phyloP scores from a whole-genome alignment of 1,140 invertebrate genomes.

The Macrostomum lignano region DNA sequence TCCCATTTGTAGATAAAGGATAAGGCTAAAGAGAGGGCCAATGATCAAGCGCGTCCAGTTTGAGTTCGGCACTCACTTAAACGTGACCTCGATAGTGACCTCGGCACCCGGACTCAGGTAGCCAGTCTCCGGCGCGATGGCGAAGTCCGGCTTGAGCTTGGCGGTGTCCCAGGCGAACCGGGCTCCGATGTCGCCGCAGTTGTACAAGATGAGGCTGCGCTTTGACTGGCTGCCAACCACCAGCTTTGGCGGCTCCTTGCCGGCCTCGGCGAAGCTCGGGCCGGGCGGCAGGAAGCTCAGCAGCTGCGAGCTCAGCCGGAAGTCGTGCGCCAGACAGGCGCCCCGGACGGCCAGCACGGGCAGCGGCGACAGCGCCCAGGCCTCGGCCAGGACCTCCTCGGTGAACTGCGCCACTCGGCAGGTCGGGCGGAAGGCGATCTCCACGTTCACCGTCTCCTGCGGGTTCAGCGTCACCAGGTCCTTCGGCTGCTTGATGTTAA shows the following conservation, averaged over 20 bases:
- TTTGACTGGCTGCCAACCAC: too few species aligned
- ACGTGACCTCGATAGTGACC: slow-evolving; percentile 23
- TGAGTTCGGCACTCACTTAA: too few species aligned
- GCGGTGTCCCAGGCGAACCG: slow-evolving; percentile 23
- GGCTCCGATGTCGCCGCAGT: too few species aligned
- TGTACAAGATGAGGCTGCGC: too few species aligned
- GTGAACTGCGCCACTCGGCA: slow-evolving; percentile 19
- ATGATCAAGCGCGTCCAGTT: too few species aligned
- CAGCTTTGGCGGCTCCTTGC: too few species aligned
- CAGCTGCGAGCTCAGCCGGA: slow-evolving; percentile 17
- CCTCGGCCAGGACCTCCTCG: slow-evolving; percentile 15
- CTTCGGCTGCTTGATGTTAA: slow-evolving; percentile 8
- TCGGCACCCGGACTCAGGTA: slow-evolving; percentile 27
- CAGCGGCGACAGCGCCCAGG: background rate
- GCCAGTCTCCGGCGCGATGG: slow-evolving; percentile 19
- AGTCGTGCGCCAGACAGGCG: slow-evolving; percentile 23
- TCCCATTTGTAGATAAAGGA: too few species aligned
- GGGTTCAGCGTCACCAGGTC: background rate
- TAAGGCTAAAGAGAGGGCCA: too few species aligned
- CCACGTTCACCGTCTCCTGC: slow-evolving; percentile 8
- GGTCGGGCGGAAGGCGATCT: slow-evolving; percentile 16
- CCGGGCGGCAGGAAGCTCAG: too few species aligned
- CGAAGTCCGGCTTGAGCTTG: slow-evolving; percentile 22
- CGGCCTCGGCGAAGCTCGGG: too few species aligned
- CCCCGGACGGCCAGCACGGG: slow-evolving; percentile 23